phyloP scores from a whole-genome alignment of 2,113 vertebrate species.

The Cettia cetti region DNA sequence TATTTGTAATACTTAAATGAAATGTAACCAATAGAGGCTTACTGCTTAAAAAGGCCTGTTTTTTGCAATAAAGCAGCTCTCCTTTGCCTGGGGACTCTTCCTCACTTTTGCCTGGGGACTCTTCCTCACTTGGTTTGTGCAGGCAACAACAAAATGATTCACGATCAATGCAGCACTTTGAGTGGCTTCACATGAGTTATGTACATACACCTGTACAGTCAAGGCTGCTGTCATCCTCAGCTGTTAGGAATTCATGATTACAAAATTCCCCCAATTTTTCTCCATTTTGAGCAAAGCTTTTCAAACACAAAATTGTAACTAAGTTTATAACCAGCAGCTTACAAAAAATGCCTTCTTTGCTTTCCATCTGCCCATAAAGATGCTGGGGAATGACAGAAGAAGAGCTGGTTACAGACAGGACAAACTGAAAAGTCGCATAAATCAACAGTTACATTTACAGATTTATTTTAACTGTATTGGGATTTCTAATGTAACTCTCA shows the following conservation, averaged over 20 bases:
- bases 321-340: background rate
- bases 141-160: background rate
- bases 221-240: background rate
- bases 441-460: background rate
- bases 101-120: no score
- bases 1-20: background rate
- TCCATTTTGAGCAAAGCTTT: rapidly evolving
- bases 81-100: no score
- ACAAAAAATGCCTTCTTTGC: background rate
- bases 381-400: background rate
- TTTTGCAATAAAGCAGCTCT: background rate
- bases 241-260: background rate
- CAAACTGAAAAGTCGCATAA: background rate
- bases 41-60: background rate
- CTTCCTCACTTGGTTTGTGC: no score
- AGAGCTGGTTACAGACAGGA: background rate
- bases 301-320: background rate
- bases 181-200: background rate
- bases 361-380: background rate
- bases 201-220: background rate
- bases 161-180: background rate
- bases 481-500: background rate
- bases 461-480: background rate
- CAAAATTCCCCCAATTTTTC: background rate
- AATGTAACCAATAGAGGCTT: background rate